A percentile compares a stretch with the other conserved stretches of the same genome.
phyloP scores from a whole-genome alignment of 2,797 vertebrate species.

The Halcyon chelicuti region DNA sequence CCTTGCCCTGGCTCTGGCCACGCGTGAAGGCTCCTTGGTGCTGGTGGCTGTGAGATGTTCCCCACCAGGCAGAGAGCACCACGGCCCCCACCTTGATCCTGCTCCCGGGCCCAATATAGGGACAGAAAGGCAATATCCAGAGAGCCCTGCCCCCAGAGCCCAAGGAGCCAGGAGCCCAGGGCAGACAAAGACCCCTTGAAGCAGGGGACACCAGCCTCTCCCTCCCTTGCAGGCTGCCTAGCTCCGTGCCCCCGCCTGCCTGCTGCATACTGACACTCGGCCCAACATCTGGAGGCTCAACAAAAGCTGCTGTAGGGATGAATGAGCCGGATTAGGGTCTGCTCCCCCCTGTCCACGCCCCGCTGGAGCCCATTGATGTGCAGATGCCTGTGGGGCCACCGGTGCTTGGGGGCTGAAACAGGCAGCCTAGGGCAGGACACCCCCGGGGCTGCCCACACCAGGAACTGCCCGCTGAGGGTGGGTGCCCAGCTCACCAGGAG shows the following conservation, averaged over 20 bases:
- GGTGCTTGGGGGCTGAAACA: background rate
- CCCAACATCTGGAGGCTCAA: constrained; percentile 30
- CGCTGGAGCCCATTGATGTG: constrained; percentile 44
- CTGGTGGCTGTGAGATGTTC: background rate
- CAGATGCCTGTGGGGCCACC: constrained; percentile 35
- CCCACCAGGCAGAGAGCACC: background rate
- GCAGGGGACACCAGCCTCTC: background rate
- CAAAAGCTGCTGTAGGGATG: constrained; percentile 3
- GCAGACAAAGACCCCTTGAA: background rate
- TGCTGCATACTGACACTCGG: background rate
- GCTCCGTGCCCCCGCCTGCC: background rate
- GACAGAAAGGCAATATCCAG: background rate
- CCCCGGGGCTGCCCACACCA: background rate
- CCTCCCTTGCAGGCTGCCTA: background rate
- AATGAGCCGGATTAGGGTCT: constrained; percentile 40
- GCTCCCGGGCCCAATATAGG: accelerated
- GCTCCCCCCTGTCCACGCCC: background rate
- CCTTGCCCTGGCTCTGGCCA: background rate
- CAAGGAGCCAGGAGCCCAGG: background rate
- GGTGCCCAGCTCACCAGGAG: background rate
- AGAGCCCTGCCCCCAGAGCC: too few species aligned
- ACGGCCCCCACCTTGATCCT: background rate
- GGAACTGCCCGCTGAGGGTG: too few species aligned
- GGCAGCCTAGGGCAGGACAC: background rate
- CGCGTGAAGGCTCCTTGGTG: background rate